These are phyloP conservation scores for Euthynnus affinis DNA, from an alignment of 2,797 vertebrate species.

Conservation along the genomic window DNA sequence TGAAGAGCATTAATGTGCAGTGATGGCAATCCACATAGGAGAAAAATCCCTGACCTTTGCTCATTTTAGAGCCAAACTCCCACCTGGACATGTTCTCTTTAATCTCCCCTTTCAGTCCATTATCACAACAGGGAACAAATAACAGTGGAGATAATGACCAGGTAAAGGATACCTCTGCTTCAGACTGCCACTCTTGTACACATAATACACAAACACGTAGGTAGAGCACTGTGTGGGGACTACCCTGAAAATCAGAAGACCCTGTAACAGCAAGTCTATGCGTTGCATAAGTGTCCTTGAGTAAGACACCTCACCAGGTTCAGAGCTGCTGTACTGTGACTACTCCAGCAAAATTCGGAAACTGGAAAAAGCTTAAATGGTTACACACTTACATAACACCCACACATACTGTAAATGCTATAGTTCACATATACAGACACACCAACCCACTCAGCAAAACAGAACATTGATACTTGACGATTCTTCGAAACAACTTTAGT, in stretches of 20 bases:
- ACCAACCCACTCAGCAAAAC: not conserved
- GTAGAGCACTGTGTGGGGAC: not conserved
- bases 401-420: not conserved
- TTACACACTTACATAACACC: not conserved
- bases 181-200: constrained; percentile 7
- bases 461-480: not conserved
- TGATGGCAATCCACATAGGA: not conserved
- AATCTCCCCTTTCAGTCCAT: constrained; percentile 34
- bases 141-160: constrained; percentile 26
- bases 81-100: constrained; percentile 27
- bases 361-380: not conserved
- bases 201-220: not conserved
- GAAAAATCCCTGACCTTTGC: constrained; percentile 16
- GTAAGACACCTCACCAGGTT: constrained; percentile 5
- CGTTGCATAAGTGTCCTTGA: constrained; percentile 28
- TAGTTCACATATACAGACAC: constrained; percentile 3
- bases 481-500: not conserved
- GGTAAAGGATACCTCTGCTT: constrained; percentile 18
- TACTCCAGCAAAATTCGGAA: not conserved
- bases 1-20: not conserved
- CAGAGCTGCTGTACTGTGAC: constrained; percentile 11
- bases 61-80: constrained; percentile 19
- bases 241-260: constrained; percentile 1
- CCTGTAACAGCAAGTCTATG: not conserved
- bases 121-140: constrained; percentile 34